Base-by-base conservation (phyloP, 1,140 invertebrate genomes). In the Sarcophaga bullata region DNA sequence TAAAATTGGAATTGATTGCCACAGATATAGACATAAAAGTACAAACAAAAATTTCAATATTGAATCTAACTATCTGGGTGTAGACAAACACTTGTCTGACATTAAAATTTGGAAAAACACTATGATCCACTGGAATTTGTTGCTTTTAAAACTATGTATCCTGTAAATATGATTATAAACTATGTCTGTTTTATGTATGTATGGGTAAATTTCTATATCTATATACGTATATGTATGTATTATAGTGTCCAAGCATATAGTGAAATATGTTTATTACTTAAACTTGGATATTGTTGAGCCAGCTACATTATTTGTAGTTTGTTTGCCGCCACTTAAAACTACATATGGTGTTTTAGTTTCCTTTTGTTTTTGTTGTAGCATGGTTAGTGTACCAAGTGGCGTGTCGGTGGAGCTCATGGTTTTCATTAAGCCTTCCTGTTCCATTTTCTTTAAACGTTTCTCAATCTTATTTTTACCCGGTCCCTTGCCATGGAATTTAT, bases 401-500 rank as follows among this genome's bases (percentile, higher is more conserved):
- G 98, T 99, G 90, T 99, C 98, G 7, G 97, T 98, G 9, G 98
- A 99, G 86, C 97, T 99, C 98, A 99, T 99, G 87, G 98, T 96
- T 89, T 98, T 98, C 96, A 99, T 98, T 84, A 99, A 90, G 90
- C 95, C 95, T 91, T 98, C 97, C 91, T 99, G 98, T 87, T 98
- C 95, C 82, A 94, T 92, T 91, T 99, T 99, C 90, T 98, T 98
- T 91, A 97, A 94, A 87, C 98, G 93, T 91, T 99, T 99, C 90
- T 99, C 99, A 86, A 94, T 93, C 91, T 99, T 99, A 92, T 99
- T 99, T 90, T 99, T 99, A 73, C 98, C 98, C 9, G 98, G 97
- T 17, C 98, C 98, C 92, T 99, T 99, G 25, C 99, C 99, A 92
- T 99, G 99, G 91, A 99, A 99, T 91, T 99, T 98, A 90, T 99